Evolutionary conservation across 2,113 vertebrate species (phyloP).

Genomic region (Neodon shergylaensis): DNA sequence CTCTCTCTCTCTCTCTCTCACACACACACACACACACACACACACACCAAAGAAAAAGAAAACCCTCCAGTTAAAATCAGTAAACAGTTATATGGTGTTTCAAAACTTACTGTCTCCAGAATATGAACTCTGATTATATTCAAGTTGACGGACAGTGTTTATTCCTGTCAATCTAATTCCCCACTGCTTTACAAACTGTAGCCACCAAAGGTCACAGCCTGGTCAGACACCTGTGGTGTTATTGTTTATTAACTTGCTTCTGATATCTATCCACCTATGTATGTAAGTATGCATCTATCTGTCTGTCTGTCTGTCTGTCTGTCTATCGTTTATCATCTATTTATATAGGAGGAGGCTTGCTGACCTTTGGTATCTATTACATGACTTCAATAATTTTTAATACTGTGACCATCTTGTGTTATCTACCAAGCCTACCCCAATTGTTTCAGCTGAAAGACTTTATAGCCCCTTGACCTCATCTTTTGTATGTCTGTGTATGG

Average conservation of each 20-base stretch:
- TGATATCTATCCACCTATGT: too few species aligned
- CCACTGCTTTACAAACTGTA: neutral
- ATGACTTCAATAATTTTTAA: neutral
- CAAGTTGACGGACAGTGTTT: neutral
- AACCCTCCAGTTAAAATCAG: neutral
- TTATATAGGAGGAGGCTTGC: neutral
- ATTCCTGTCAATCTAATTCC: neutral
- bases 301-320: too few species aligned
- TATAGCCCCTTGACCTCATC: neutral
- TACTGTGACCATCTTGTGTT: neutral
- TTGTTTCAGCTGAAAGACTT: neutral
- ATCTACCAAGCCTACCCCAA: accelerated
- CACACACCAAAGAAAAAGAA: neutral
- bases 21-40: neutral
- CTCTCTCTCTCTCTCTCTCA: too few species aligned
- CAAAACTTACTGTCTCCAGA: neutral
- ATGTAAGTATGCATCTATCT: too few species aligned
- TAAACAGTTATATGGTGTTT: neutral
- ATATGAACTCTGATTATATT: neutral
- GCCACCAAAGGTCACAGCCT: neutral
- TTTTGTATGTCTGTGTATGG: neutral
- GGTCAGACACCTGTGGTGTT: accelerated
- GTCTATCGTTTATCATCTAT: too few species aligned
- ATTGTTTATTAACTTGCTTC: too few species aligned
- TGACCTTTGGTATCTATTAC: neutral